Conservation (phyloP, 2,797 vertebrate genomes). For the Enteromius afrohamiltoni region DNA sequence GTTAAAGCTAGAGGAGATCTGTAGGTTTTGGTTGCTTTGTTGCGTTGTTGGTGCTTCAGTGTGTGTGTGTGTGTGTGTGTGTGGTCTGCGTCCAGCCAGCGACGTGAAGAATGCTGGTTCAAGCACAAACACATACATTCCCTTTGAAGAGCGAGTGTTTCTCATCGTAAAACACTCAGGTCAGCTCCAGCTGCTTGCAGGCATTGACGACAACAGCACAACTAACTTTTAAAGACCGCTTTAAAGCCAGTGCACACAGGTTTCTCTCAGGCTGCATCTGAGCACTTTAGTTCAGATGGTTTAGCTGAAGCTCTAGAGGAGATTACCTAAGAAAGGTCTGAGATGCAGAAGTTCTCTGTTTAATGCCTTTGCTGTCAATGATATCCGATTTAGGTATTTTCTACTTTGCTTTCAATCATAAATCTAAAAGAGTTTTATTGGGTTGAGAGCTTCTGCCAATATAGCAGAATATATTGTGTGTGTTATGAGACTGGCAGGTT, state of each 20-base stretch:
- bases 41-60: background rate
- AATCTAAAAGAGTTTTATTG: background rate
- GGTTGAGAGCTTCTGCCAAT: background rate
- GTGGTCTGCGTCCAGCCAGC: background rate
- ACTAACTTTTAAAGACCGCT: background rate
- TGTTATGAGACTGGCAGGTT: background rate
- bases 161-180: slow-evolving; percentile 33
- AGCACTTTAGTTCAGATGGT: background rate
- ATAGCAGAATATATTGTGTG: too few species aligned
- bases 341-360: background rate
- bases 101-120: slow-evolving; percentile 13
- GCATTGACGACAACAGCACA: background rate
- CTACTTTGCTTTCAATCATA: background rate
- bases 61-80: slow-evolving; percentile 26
- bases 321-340: background rate
- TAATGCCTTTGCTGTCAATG: background rate
- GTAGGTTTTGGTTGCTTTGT: background rate
- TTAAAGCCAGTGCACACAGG: background rate
- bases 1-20: slow-evolving; percentile 19
- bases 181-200: slow-evolving; percentile 32
- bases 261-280: background rate
- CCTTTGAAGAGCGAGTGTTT: slow-evolving; percentile 47
- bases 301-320: background rate
- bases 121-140: slow-evolving; percentile 27
- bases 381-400: background rate